phyloP scores from a whole-genome alignment of 35 echinoderm and acorn worm species.

The Chiridota heheva region DNA sequence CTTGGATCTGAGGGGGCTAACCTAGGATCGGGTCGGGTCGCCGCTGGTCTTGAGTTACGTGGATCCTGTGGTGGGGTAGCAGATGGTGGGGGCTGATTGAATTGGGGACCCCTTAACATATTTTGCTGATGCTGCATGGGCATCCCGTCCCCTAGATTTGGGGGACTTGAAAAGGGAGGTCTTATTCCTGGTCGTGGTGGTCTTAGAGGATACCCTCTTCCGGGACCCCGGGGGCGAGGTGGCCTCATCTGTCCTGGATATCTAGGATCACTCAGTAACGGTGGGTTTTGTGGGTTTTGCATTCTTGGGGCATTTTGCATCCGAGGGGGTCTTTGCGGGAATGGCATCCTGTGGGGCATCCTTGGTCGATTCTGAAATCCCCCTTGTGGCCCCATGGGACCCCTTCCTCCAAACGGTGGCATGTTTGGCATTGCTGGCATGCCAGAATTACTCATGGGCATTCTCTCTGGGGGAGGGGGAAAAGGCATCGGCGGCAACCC shows the following conservation, averaged over 20 bases:
- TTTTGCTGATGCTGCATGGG: not conserved
- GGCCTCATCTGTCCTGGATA: not conserved
- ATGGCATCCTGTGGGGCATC: not conserved
- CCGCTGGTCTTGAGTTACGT: not conserved
- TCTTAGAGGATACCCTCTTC: not conserved
- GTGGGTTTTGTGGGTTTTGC: constrained; percentile 12
- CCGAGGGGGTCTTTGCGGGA: not conserved
- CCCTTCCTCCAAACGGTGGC: not conserved
- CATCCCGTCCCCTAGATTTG: constrained; percentile 2
- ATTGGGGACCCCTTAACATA: not conserved
- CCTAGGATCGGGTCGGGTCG: not conserved
- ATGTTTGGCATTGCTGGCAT: not conserved
- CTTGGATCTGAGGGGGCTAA: not conserved
- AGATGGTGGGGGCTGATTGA: not conserved
- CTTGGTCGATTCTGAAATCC: not conserved
- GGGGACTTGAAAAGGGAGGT: not conserved
- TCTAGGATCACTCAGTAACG: constrained; percentile 26
- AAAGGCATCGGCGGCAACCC: not conserved
- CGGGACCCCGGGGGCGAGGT: constrained; percentile 1
- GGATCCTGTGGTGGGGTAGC: constrained; percentile 34
- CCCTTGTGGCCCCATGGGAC: not conserved
- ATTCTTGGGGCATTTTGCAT: constrained; percentile 10
- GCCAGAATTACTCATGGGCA: not conserved
- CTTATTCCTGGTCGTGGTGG: not conserved
- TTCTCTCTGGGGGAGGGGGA: not conserved